A percentile compares a stretch with the other conserved stretches of the same genome.
These are phyloP conservation scores for Brachystomella parvula DNA, from an alignment of 1,140 invertebrate species.

Conservation along the genomic window DNA sequence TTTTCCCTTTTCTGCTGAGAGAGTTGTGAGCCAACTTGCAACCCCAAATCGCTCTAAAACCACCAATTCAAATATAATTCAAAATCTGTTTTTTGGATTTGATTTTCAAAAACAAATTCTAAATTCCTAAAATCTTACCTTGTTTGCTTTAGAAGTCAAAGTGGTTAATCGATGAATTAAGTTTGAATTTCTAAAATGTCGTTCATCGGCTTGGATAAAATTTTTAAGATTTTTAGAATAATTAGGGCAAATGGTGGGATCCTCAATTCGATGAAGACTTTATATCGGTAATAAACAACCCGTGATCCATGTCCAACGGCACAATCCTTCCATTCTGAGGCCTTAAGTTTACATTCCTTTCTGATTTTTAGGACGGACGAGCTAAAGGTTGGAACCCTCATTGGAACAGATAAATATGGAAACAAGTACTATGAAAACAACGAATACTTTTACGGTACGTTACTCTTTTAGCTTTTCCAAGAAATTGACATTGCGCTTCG, in stretches of 20 bases:
- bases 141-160: too few species aligned
- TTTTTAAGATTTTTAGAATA: slow-evolving; percentile 56
- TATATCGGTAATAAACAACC: slow-evolving; percentile 58
- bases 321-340: slow-evolving; percentile 41
- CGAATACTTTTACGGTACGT: slow-evolving; percentile 68
- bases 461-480: not conserved
- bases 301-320: not conserved
- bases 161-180: too few species aligned
- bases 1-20: too few species aligned
- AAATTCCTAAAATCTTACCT: too few species aligned
- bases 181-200: too few species aligned
- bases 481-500: not conserved
- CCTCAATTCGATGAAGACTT: slow-evolving; percentile 54
- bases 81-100: too few species aligned
- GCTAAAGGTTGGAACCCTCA: slow-evolving; percentile 69
- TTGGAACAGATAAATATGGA: slow-evolving; percentile 92
- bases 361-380: slow-evolving; percentile 65
- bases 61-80: too few species aligned
- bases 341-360: slow-evolving; percentile 25
- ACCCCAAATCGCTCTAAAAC: too few species aligned
- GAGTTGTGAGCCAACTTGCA: too few species aligned
- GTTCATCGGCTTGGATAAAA: slow-evolving; percentile 63
- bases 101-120: too few species aligned
- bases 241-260: slow-evolving; percentile 72
- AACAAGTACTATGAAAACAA: slow-evolving; percentile 96